Evolutionary conservation across 1,140 invertebrate genomes (phyloP), one percentile per base, ranked within the genome.

Genomic region (Psix sp.): DNA sequence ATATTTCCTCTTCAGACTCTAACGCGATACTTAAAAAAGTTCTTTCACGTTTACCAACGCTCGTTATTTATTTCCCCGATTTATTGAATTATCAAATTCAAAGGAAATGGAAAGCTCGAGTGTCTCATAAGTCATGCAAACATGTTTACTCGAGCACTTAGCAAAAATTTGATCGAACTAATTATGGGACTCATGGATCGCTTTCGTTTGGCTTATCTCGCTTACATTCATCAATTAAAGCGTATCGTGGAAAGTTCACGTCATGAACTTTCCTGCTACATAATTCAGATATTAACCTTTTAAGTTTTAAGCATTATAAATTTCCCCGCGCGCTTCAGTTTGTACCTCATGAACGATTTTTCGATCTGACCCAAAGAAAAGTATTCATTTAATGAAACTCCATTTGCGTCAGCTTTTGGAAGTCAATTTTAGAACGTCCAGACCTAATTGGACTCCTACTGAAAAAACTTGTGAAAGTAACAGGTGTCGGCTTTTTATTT

Each of bases 41-140:
- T 24, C 3, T 24, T 49, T 26, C 11, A 33, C 42, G 39, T 13
- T 6, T 40, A 24, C 31, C n/a, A n/a, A n/a, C n/a, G n/a, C 2
- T n/a, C 26, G 26, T 45, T 52, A 59, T 68, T 59, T 45, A 59
- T 68, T 57, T 59, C 11, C 45, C 39, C 15, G 46, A 29, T 40
- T 59, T 68, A 68, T 68, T 59, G 33, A 45, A 52, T 52, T 51
- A 68, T 67, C 63, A 67, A 67, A 39, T 66, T 66, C 36, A 49
- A 52, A 29, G 54, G 35, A 51, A 57, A 66, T 24, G 5, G 33
- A 35, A 35, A 35, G 33, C n/a, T 11, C n/a, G 33, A 35, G 5
- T 35, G 46, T 16, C 39, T 9, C 39, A 43, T 38, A 51, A 38
- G 17, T 3, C 45, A 11, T 42, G 51, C 46, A 49, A 60, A 68